Evolutionary conservation across 2,888 invertebrate genomes (phyloP).

Genomic region (Acleris literana): DNA sequence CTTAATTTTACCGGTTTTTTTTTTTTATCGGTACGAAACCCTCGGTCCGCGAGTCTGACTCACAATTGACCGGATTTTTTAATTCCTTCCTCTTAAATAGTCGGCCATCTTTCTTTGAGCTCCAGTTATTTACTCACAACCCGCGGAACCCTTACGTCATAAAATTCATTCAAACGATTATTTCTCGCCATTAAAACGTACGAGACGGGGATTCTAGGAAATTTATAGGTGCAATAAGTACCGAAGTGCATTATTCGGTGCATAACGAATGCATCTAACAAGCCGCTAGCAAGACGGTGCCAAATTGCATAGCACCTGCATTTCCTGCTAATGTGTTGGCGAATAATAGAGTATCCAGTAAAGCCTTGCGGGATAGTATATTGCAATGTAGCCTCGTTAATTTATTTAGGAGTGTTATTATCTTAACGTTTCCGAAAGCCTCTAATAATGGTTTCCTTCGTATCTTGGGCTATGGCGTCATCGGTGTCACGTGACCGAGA

Average conservation of each 20-base stretch:
- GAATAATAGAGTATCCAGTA: slow-evolving; percentile 7
- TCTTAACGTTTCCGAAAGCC: neutral
- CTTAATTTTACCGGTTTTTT: no score
- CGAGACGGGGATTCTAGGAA: slow-evolving; percentile 17
- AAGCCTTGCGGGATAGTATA: neutral
- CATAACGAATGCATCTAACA: slow-evolving; percentile 35
- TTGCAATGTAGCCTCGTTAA: neutral
- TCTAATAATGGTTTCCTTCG: no score
- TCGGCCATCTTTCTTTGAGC: no score
- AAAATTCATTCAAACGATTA: slow-evolving; percentile 23
- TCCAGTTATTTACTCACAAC: no score
- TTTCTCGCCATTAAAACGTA: slow-evolving; percentile 32
- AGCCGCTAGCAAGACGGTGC: slow-evolving; percentile 11
- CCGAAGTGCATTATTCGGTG: slow-evolving; percentile 30
- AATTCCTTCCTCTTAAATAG: no score
- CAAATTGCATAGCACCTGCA: slow-evolving; percentile 25
- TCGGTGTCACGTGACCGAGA: no score
- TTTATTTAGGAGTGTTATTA: neutral
- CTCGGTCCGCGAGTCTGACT: no score
- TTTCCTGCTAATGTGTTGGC: slow-evolving; percentile 10
- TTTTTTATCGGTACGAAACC: no score
- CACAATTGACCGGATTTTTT: no score
- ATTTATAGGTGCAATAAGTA: slow-evolving; percentile 36
- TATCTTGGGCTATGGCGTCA: no score
- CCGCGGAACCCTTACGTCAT: neutral